These are phyloP conservation scores for Heliornis fulica DNA, from an alignment of 2,113 vertebrate genomes.

Conservation along the genomic window DNA sequence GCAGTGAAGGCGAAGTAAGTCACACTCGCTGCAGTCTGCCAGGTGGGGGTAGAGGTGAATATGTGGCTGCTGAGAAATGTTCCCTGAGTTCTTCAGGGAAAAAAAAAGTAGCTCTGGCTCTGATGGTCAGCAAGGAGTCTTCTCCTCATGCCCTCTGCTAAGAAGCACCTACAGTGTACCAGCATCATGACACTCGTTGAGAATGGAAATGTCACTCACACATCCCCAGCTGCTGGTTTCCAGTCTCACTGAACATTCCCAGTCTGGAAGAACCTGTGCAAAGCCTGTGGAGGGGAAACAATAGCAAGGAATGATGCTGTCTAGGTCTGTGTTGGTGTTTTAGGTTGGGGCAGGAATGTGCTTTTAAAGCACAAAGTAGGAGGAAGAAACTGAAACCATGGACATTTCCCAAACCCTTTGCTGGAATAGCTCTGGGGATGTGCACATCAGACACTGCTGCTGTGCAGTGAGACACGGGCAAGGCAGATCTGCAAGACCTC, in stretches of 20 bases:
- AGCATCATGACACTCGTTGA: accelerated
- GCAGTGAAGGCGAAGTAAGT: background rate
- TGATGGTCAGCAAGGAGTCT: background rate
- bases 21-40: background rate
- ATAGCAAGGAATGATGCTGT: background rate
- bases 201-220: background rate
- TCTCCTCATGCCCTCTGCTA: background rate
- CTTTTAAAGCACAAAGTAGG: background rate
- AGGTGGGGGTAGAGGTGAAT: background rate
- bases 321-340: background rate
- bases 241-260: background rate
- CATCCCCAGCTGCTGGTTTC: background rate
- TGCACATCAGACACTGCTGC: background rate
- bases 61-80: background rate
- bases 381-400: background rate
- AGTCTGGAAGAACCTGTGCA: background rate
- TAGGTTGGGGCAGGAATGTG: background rate
- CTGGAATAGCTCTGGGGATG: background rate
- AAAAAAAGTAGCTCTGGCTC: background rate
- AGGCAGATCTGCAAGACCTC: background rate
- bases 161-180: background rate
- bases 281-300: background rate
- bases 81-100: background rate
- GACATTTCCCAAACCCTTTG: background rate
- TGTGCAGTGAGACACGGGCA: background rate